These are phyloP conservation scores for Synergus gifuensis DNA, from an alignment of 2,888 invertebrate species.

Conservation along the genomic window DNA sequence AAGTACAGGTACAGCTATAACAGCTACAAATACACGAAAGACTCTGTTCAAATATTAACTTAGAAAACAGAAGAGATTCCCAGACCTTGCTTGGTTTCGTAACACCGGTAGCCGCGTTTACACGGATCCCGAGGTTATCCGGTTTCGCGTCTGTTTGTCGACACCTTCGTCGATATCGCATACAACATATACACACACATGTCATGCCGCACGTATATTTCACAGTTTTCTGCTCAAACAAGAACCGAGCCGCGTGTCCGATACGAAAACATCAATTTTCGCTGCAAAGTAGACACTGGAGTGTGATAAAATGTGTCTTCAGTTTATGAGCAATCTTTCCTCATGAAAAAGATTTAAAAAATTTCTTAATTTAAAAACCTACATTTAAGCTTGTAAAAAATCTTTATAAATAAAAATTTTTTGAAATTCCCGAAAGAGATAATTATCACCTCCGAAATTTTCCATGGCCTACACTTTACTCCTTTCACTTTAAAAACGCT, in stretches of 20 bases:
- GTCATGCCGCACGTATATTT: conserved; percentile 11
- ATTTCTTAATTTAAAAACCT: too few species aligned
- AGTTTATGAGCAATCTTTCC: too few species aligned
- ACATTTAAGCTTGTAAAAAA: too few species aligned
- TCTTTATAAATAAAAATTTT: too few species aligned
- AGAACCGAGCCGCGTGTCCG: background rate
- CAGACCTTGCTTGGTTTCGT: conserved; percentile 72
- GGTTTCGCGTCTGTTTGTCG: conserved; percentile 57
- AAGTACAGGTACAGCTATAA: conserved; percentile 52
- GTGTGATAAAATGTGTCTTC: too few species aligned
- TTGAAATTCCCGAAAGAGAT: background rate
- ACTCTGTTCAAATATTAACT: conserved; percentile 77
- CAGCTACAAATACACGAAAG: conserved; percentile 60
- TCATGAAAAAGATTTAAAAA: too few species aligned
- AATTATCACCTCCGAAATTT: background rate
- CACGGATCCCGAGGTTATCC: conserved; percentile 68
- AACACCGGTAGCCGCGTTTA: conserved; percentile 75
- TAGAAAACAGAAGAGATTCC: conserved; percentile 72
- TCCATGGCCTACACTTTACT: background rate
- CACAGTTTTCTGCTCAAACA: conserved; percentile 10
- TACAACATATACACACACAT: background rate
- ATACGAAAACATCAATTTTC: conserved; percentile 2
- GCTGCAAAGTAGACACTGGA: background rate
- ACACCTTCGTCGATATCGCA: conserved; percentile 51
- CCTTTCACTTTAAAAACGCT: conserved; percentile 13